phyloP scores from a whole-genome alignment of 1,140 invertebrate species.

The Dolichoris vasculosae region DNA sequence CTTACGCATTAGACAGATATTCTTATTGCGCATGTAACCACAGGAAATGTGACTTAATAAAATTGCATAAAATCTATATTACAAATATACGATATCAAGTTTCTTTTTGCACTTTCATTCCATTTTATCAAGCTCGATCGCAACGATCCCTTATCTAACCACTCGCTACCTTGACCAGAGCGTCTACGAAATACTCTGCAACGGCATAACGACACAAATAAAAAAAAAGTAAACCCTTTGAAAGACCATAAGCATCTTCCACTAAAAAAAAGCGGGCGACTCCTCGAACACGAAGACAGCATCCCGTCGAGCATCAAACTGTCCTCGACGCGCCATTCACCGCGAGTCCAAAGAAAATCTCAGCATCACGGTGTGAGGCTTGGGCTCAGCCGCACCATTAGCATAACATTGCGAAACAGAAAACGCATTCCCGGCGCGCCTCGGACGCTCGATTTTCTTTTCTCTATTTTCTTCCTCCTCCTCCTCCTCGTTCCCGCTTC shows the following conservation, averaged over 20 bases:
- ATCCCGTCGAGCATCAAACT: not conserved
- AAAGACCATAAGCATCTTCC: too few species aligned
- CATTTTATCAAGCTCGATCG: not conserved
- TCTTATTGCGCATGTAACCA: not conserved
- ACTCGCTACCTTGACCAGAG: not conserved
- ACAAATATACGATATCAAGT: not conserved
- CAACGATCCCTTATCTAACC: not conserved
- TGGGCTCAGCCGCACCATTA: slow-evolving; percentile 18
- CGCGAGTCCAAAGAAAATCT: not conserved
- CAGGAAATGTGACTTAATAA: not conserved
- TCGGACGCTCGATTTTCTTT: not conserved
- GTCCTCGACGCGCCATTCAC: not conserved
- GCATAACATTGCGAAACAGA: slow-evolving; percentile 49
- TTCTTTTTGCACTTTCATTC: not conserved
- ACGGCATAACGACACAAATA: too few species aligned
- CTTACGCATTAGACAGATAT: not conserved
- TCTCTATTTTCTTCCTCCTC: not conserved
- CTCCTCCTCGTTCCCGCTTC: not conserved
- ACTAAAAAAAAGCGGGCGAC: too few species aligned
- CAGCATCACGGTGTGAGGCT: not conserved
- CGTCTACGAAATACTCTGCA: not conserved
- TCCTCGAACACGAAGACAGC: not conserved
- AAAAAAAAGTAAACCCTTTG: too few species aligned
- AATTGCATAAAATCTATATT: not conserved
- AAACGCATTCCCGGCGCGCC: slow-evolving; percentile 36